These are phyloP conservation scores for Sphaeridia pumilis DNA, from an alignment of 2,888 invertebrate genomes.

Conservation along the genomic window DNA sequence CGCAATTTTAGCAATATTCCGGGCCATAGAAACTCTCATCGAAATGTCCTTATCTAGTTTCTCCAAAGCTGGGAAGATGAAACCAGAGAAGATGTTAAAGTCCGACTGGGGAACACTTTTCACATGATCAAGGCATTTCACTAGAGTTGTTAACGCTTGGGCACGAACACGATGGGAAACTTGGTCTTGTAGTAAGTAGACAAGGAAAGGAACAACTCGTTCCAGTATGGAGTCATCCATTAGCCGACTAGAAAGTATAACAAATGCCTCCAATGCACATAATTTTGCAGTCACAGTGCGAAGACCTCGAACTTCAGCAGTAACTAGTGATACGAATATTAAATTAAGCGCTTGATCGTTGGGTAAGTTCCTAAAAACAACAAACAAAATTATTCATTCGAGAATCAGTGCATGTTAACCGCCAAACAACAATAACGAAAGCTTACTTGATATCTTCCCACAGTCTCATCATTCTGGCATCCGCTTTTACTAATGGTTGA, in stretches of 20 bases:
- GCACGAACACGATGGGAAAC: conserved; percentile 70
- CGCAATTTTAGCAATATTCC: conserved; percentile 76
- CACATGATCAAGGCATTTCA: conserved; percentile 63
- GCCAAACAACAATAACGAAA: no score
- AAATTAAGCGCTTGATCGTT: conserved; percentile 26
- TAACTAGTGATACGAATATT: conserved; percentile 31
- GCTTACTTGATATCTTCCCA: conserved; percentile 30
- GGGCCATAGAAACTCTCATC: conserved; percentile 77
- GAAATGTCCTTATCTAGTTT: conserved; percentile 62
- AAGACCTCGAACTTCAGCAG: conserved; percentile 33
- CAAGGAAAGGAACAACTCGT: conserved; percentile 84
- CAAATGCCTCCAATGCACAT: conserved; percentile 68
- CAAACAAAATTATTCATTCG: no score
- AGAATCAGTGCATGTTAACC: no score
- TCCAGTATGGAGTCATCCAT: conserved; percentile 86
- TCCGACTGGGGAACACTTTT: conserved; percentile 67
- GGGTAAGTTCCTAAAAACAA: conserved; percentile 23
- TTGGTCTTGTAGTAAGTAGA: conserved; percentile 66
- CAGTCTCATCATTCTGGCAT: conserved; percentile 30
- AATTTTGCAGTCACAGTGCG: conserved; percentile 39
- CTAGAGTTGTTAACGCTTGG: conserved; percentile 68
- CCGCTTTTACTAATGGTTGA: conserved; percentile 30
- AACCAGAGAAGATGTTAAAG: conserved; percentile 93
- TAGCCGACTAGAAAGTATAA: conserved; percentile 67
- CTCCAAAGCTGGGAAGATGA: conserved; percentile 62